Base-by-base conservation (phyloP, 2,888 invertebrate genomes). In the Drosophila nr. fundita region DNA sequence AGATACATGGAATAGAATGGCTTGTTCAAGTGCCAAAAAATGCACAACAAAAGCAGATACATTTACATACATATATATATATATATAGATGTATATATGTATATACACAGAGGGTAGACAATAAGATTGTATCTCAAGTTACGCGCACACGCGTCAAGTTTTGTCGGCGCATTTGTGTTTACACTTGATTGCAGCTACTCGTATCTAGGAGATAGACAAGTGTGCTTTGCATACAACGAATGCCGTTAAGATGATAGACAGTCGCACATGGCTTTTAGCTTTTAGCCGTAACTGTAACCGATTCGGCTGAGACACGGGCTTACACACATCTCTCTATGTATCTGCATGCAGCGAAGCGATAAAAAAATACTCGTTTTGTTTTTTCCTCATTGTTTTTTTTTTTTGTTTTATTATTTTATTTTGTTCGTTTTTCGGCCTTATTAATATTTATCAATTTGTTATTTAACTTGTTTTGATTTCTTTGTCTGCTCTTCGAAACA, bases 371-470 rank as follows among this genome's bases (percentile, higher is more conserved):
- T 63, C 42, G 61, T 65, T 75, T 65, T 71, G 45, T 24, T 24
- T 45, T 65, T 58, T 29, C 11, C 45, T 38, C n/a, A 27, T 29
- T 42, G 48, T 65, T 18, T 42, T 50, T 58, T 38, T 21, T 8
- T 45, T 57, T 53, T 58, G n/a, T 45, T 21, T 13, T 59, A 40
- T 48, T 52, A 32, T 32, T 32, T 72, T 72, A 21, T 57, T 58
- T 55, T 34, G 63, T 45, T 34, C 49, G 61, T 42, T 60, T 73
- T 71, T 61, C 64, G 74, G 74, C 80, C 83, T 86, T 83, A 88
- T 88, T 86, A 88, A 86, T 86, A 86, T 86, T 86, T 83, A 86
- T 88, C 78, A 84, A 86, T 86, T 80, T 82, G 87, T 86, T 86
- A 86, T 83, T 86, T 86, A 88, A 86, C 87, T 82, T 82, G 87